Base-by-base conservation (phyloP, 2,113 vertebrate genomes). In the Monopterus albus region DNA sequence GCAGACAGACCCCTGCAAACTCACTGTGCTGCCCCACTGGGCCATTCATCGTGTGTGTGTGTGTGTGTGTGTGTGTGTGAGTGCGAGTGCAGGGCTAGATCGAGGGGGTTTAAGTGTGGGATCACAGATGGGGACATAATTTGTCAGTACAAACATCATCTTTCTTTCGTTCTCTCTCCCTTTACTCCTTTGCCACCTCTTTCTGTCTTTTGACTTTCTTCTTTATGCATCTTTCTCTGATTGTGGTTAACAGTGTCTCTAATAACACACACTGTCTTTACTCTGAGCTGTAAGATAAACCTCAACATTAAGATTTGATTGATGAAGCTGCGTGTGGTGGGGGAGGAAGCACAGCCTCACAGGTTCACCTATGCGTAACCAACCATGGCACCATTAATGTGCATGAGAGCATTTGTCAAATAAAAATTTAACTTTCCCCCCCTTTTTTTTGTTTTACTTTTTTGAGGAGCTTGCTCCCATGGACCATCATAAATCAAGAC, bases 1-100 rank as follows among this genome's bases (percentile, higher is more conserved):
- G 78, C 72, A 74, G 81, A 76, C 78, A 29, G 82, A 85, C 70
- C 72, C 74, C 80, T 53, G 52, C 39, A 67, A 80, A 83, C 64
- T 82, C 78, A 79, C 71, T 73, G 73, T 81, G 76, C 87, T 76
- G 79, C 86, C 91, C 91, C 78, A 87, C 90, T 91, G 89, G 79
- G 91, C 83, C 75, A 91, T 91, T 91, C 81, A 86, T 83, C 62
- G 71, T 69, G 66, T 31, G 61, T 75, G 65, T 68, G 75, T 68
- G 61, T 74, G 53, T 74, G 67, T 58, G 35, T 75, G 58, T 72
- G 63, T 68, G 63, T 69, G 69, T 77, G 38, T 53, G 35, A 58
- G 39, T 62, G 60, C 74, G 72, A 42, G 69, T 38, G 29, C 52
- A 49, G 52, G 55, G 26, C 21, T 64, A 59, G 35, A 42, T 46